These are phyloP conservation scores for Liopterus haemorrhoidalis DNA, from an alignment of 2,888 invertebrate species.

Conservation along the genomic window DNA sequence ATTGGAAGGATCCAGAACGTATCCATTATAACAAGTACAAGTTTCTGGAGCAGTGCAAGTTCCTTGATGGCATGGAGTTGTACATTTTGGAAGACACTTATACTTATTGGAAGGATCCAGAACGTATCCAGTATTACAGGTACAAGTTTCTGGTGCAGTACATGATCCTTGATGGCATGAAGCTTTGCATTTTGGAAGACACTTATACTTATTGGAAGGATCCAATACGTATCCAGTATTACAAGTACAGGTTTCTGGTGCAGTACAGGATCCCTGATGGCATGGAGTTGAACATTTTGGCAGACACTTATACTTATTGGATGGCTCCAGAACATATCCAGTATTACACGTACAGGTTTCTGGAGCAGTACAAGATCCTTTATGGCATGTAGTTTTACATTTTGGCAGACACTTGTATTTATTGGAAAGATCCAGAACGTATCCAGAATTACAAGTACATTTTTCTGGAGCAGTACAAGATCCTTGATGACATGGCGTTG, in stretches of 20 bases:
- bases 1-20: slow-evolving; percentile 44
- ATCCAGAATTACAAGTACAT: slow-evolving; percentile 47
- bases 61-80: slow-evolving; percentile 33
- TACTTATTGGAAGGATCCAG: slow-evolving; percentile 21
- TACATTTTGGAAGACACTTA: slow-evolving; percentile 27
- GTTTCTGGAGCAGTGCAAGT: slow-evolving; percentile 37
- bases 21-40: slow-evolving; percentile 50
- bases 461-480: slow-evolving; percentile 47
- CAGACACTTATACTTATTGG: slow-evolving; percentile 23
- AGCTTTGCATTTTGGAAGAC: slow-evolving; percentile 40
- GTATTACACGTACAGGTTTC: slow-evolving; percentile 59
- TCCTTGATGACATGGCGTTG: slow-evolving; percentile 45
- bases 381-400: slow-evolving; percentile 58
- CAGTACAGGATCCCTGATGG: slow-evolving; percentile 23
- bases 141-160: slow-evolving; percentile 47
- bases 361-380: slow-evolving; percentile 60
- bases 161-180: slow-evolving; percentile 45
- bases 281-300: slow-evolving; percentile 25
- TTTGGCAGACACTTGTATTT: slow-evolving; percentile 42
- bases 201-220: slow-evolving; percentile 36
- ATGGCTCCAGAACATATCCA: slow-evolving; percentile 43
- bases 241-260: slow-evolving; percentile 24
- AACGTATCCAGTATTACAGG: slow-evolving; percentile 45
- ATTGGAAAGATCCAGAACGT: slow-evolving; percentile 35
- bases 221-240: slow-evolving; percentile 12